Base-by-base conservation (phyloP, 1,140 invertebrate species). In the Penaeus chinensis region DNA sequence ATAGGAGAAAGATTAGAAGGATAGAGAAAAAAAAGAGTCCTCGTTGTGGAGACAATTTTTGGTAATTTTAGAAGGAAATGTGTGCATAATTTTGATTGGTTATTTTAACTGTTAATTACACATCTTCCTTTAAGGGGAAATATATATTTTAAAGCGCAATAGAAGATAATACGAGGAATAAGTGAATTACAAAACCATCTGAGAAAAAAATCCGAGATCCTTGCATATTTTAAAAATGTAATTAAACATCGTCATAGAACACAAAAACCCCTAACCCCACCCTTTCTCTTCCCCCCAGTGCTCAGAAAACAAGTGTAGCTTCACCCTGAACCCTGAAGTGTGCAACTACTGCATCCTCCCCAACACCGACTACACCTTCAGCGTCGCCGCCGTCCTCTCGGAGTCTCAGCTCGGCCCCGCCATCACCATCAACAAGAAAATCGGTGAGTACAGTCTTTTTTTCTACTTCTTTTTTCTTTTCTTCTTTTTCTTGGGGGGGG, bases 301-400 rank as follows among this genome's bases (percentile, higher is more conserved):
- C 76, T 71, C 77, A 20, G 74, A 81, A 0, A 32, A 77, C 22
- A 62, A 80, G 37, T 90, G 90, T 60, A 54, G 42, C 82, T 90
- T 82, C 88, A 86, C 88, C 71, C 88, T 90, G 61, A 90, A 90
- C 88, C 90, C 90, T 27, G 89, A 89, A 74, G 82, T 79, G 24
- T 90, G 90, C 88, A 88, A 90, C 82, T 84, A 90, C 88, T 90
- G 90, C 83, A 90, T 90, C 88, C 82, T 83, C 20, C 89, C 90
- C 76, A 89, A 90, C 90, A 89, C 88, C 22, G 90, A 90, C 78
- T 90, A 90, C 90, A 90, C 90, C 84, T 90, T 90, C 90, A 90
- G 89, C 82, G 89, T 90, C 65, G 90, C 90, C 66, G 89, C 90
- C 69, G 90, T 90, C 54, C 85, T 90, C 22, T 62, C 85, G 22